Evolutionary conservation across 2,113 vertebrate species (phyloP).

Genomic region (Cyphomyrus discorhynchus): DNA sequence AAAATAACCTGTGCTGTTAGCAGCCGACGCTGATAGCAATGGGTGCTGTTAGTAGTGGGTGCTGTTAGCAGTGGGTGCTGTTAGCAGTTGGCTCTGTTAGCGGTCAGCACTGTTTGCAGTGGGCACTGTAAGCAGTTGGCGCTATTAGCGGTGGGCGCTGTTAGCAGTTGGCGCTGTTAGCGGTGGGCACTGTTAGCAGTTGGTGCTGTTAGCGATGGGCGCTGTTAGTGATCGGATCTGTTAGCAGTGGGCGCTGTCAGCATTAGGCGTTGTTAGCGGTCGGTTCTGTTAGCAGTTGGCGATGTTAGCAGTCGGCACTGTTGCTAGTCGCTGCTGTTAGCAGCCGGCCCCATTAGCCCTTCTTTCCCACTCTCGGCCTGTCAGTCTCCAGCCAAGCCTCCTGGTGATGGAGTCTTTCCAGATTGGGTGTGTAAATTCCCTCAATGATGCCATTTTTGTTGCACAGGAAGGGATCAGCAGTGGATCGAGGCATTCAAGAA

Average conservation of each 20-base stretch:
- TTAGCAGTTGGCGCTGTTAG: no score
- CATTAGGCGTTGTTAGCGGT: background rate
- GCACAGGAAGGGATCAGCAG: background rate
- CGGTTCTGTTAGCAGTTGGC: background rate
- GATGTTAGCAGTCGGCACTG: background rate
- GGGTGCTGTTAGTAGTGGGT: background rate
- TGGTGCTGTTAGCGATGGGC: fast-evolving
- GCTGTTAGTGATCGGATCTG: no score
- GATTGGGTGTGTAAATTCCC: background rate
- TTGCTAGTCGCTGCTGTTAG: background rate
- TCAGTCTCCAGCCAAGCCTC: background rate
- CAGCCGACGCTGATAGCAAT: background rate
- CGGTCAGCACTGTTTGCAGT: no score
- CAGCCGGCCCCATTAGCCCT: background rate
- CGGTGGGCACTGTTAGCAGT: background rate
- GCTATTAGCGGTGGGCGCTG: no score
- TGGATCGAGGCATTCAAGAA: background rate
- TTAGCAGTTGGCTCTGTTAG: background rate
- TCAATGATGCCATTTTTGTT: background rate
- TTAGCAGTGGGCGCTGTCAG: background rate
- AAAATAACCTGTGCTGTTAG: background rate
- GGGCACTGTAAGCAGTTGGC: no score
- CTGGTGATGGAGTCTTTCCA: background rate
- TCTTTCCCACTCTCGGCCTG: background rate
- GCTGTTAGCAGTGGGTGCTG: background rate